phyloP scores from a whole-genome alignment of 2,113 vertebrate genomes.

The Ailuropoda melanoleuca region DNA sequence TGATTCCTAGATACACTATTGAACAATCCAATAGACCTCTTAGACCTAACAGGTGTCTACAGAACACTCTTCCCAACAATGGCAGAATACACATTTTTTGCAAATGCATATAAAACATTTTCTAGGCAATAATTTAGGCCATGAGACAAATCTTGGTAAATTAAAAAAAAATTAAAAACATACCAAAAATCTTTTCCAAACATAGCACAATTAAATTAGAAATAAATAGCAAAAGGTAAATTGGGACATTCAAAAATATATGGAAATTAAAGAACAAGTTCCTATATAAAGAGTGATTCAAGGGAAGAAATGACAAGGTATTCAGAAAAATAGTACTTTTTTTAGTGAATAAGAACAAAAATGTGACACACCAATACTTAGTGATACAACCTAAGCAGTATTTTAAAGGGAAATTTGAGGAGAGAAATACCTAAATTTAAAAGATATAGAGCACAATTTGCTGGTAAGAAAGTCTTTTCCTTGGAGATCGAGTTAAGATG shows the following conservation, averaged over 20 bases:
- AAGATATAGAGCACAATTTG: no score
- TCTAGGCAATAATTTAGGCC: background rate
- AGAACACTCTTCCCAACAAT: background rate
- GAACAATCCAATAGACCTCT: background rate
- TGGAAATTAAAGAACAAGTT: background rate
- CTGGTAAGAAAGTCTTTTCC: no score
- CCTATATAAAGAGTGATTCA: background rate
- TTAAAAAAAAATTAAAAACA: background rate
- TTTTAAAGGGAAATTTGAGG: background rate
- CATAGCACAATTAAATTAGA: background rate
- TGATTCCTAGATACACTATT: background rate
- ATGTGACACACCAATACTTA: background rate
- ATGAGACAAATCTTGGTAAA: background rate
- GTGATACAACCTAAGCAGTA: background rate
- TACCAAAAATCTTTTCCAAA: background rate
- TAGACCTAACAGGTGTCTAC: background rate
- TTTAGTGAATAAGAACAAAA: background rate
- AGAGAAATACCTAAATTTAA: background rate
- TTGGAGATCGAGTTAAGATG: no score
- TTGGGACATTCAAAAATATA: background rate
- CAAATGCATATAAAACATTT: background rate
- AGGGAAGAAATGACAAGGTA: background rate
- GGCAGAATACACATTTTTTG: background rate
- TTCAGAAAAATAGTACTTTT: background rate
- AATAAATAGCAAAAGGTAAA: background rate